Evolutionary conservation across 2,888 invertebrate species (phyloP), one percentile per base, ranked within the genome.

Genomic region (Dromius quadrimaculatus): DNA sequence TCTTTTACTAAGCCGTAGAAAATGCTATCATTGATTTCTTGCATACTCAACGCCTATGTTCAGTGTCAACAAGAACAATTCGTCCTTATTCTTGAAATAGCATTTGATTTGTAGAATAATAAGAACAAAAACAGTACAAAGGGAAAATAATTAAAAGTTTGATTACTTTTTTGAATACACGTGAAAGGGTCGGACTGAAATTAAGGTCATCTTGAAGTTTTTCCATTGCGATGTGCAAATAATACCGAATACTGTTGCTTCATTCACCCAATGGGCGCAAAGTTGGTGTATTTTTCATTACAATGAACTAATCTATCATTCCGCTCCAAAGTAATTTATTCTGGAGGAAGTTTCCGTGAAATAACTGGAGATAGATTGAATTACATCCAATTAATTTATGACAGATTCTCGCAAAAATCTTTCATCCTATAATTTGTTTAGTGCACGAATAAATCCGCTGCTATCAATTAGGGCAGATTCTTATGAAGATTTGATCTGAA

Each of bases 271-370:
- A 1, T 15, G 50, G 50, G 28, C 15, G 20, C 22, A 23, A 23
- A 13, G 20, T 20, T 23, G 47, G n/a, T 47, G 47, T 47, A 47
- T 62, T 63, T 63, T 63, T 32, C 41, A 63, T 63, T 63, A 63
- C 22, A 63, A 45, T 9, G 13, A 63, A 43, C 63, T 63, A 63
- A 63, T 63, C 63, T 45, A 63, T 63, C 63, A 63, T 45, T 41
- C 23, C 63, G 63, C 23, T 63, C 45, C 17, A 43, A 63, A 63
- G 45, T 63, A 63, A 63, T 63, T 63, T 63, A 63, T 63, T 63
- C 11, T 28, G 43, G 13, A 45, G 43, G 63, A 63, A 63, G 63
- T 62, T 62, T 62, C 41, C 45, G 62, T 15, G 62, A 41, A 63
- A 63, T 45, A 45, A 41, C 63, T 63, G 28, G 17, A 28, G 32